Evolutionary conservation across 1,140 invertebrate species (phyloP), one percentile per base, ranked within the genome.

Genomic region (Eriocheir sinensis): DNA sequence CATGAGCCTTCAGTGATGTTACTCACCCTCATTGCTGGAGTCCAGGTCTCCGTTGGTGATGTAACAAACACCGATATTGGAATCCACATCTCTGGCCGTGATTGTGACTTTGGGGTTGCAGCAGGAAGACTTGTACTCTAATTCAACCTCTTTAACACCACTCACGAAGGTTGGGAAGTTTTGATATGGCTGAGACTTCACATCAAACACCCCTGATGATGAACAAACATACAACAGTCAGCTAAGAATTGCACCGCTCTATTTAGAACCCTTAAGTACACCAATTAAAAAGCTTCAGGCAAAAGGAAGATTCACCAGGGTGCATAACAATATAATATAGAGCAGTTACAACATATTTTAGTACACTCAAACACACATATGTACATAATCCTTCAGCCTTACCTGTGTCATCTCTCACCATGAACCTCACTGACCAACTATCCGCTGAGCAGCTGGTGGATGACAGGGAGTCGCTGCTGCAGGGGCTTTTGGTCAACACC

Each of bases 91-190:
- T 34, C 30, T 38, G 0, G 44, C 94, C 17, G 3, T 53, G 80
- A 95, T 81, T 34, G 36, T 93, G 27, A 90, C 90, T n/a, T 30
- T 8, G 6, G 94, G 94, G 0, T 89, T 3, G 34, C 94, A 95
- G 53, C 94, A 95, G 38, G 44, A 38, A 44, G 81, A 36, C 0
- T 4, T 6, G 80, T 95, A 95, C 4, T 2, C 8, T 4, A 38
- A 30, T 0, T 0, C 3, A 0, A 93, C 30, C 2, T n/a, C 30
- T n/a, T 0, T 44, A 0, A 12, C 34, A 17, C 91, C 91, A 32
- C 21, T 60, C 0, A 34, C 81, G 36, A 93, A 95, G 34, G 17
- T 44, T 4, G 85, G 53, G n/a, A 89, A 53, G 85, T 94, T 38
- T 53, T 9, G 8, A 0, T 12, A 32, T 0, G 93, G 93, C 3